These are phyloP conservation scores for Actinia tenebrosa DNA, from an alignment of 64 coral and sea anemone genomes.

Conservation along the genomic window DNA sequence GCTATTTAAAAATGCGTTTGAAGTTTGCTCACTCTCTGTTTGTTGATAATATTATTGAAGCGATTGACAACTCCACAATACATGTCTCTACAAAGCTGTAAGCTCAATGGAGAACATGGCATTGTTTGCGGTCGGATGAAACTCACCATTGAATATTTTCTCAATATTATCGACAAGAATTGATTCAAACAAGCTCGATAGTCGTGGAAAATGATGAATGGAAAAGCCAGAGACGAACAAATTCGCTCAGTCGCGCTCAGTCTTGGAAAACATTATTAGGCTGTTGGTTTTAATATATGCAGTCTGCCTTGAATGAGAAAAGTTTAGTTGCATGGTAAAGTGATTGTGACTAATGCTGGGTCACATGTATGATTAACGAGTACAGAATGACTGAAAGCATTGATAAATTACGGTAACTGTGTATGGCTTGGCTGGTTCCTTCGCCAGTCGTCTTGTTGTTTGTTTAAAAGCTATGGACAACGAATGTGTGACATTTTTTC, in stretches of 20 bases:
- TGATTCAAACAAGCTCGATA: background rate
- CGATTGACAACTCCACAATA: background rate
- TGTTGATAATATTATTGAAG: background rate
- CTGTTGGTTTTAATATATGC: background rate
- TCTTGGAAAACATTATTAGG: background rate
- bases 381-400: background rate
- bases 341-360: background rate
- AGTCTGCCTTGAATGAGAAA: background rate
- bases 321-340: background rate
- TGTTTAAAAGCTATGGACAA: background rate
- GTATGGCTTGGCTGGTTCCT: background rate
- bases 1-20: background rate
- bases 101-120: background rate
- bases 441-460: background rate
- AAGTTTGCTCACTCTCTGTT: background rate
- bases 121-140: background rate
- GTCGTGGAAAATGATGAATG: background rate
- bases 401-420: background rate
- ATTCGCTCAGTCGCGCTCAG: background rate
- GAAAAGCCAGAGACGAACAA: background rate
- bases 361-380: conserved; percentile 17
- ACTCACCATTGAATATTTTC: background rate
- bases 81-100: background rate
- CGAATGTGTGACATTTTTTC: conserved; percentile 6
- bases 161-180: background rate